Conservation (phyloP, 2,113 vertebrate species). For the Herpetotheres cachinnans region DNA sequence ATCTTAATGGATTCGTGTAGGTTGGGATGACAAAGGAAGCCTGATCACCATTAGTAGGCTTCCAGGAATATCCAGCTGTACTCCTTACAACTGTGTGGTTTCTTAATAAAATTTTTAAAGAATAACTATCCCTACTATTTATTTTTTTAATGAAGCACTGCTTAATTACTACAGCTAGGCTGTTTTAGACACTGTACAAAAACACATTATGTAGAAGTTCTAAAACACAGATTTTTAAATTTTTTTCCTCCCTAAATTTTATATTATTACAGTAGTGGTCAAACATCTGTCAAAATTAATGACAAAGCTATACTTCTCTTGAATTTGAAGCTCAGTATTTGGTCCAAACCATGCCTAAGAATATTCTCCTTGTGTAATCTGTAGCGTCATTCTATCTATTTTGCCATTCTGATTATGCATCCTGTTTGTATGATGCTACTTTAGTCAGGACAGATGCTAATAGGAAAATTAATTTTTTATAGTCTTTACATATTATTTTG, state of each 20-base stretch:
- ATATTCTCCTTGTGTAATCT: background rate
- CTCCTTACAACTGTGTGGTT: background rate
- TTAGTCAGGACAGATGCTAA: background rate
- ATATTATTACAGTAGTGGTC: background rate
- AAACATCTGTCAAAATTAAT: background rate
- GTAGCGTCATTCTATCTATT: background rate
- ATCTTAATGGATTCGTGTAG: background rate
- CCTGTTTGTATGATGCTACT: background rate
- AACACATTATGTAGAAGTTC: background rate
- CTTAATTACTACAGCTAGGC: background rate
- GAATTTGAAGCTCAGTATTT: background rate
- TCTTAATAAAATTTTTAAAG: background rate
- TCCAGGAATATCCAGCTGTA: background rate
- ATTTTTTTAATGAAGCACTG: background rate
- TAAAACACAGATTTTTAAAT: background rate
- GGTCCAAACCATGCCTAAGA: background rate
- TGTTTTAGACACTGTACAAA: background rate
- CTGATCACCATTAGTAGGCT: background rate
- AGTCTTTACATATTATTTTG: background rate
- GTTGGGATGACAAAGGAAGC: background rate
- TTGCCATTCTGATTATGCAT: background rate
- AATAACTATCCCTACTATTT: background rate
- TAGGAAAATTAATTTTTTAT: background rate
- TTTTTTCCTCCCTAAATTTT: background rate
- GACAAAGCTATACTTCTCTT: background rate